Evolutionary conservation across 1,140 invertebrate genomes (phyloP), one percentile per base, ranked within the genome.

Genomic region (Drosophila varians): DNA sequence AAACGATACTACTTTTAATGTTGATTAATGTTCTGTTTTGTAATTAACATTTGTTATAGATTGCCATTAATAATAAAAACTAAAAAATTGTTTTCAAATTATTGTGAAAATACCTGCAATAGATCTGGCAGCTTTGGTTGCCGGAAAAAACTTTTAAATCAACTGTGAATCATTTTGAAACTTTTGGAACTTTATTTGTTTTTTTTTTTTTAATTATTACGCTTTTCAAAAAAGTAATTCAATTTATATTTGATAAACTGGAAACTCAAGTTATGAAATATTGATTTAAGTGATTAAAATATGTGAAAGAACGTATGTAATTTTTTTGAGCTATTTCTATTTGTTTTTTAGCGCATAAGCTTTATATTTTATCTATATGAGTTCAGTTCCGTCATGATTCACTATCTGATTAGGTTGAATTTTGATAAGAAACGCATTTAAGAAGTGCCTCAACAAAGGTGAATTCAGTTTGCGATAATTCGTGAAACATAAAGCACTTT

Each of bases 1-100:
- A 69, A 34, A 46, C 8, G 23, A 38, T 49, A 42, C 38, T 21
- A 61, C 16, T 69, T 18, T 53, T 43, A 52, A 40, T 53, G 14
- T 64, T 77, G 31, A 58, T 38, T 31, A 21, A 54, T 69, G 42
- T 46, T 46, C 42, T 65, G 23, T 66, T 21, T 72, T 82, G 38
- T 49, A 49, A 23, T 54, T 23, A 54, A 38, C 21, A 46, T 9
- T 48, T 73, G 58, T 78, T 82, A 25, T 48, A 54, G 16, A 48
- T 55, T 57, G 18, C 28, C 31, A 47, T 31, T 42, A 52, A 60
- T 71, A 47, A 26, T 46, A 19, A 38, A 48, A 11, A 58, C 34
- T 64, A 77, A 77, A 84, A 34, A 8, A 2, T 38, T 11, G 19
- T 38, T 51, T 26, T 25, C 19, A 25, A 11, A 4, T 11, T 3